Percentiles rank a stretch among this genome's conserved stretches.
phyloP scores from a whole-genome alignment of 2,797 vertebrate species.

The Zonotrichia albicollis region DNA sequence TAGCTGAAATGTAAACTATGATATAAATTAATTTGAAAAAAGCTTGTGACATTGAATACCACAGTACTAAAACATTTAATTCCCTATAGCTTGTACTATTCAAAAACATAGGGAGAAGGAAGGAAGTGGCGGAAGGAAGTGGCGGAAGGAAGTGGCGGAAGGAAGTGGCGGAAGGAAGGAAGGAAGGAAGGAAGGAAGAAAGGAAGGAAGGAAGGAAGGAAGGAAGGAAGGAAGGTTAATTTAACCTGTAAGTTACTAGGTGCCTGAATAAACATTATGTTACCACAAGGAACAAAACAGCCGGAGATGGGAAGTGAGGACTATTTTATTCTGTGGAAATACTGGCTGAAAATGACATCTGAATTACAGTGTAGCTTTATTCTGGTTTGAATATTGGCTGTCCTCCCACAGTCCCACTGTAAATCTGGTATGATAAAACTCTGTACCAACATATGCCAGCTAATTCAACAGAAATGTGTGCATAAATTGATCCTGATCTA shows the following conservation, averaged over 20 bases:
- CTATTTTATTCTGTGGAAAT: neutral
- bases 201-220: neutral
- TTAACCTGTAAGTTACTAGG: neutral
- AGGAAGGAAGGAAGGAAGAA: neutral
- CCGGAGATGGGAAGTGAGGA: neutral
- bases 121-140: rapidly evolving
- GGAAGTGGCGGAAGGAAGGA: too few relatives aligned
- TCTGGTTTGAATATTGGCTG: neutral
- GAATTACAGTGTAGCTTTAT: neutral
- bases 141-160: too few relatives aligned
- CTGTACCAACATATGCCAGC: neutral
- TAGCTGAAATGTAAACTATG: neutral
- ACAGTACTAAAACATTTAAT: neutral
- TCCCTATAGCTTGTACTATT: neutral
- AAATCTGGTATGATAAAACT: neutral
- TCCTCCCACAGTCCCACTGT: neutral
- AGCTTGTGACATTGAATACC: neutral
- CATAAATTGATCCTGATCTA: neutral
- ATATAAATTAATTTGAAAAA: neutral
- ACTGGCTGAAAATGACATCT: neutral
- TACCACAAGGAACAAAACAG: neutral
- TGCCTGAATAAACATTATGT: neutral
- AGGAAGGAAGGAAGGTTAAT: neutral
- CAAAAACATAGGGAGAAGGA: neutral
- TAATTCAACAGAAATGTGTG: neutral